Percentiles rank a stretch among this genome's conserved stretches.
These are phyloP conservation scores for Ictalurus punctatus DNA, from an alignment of 2,113 vertebrate genomes.

Conservation along the genomic window DNA sequence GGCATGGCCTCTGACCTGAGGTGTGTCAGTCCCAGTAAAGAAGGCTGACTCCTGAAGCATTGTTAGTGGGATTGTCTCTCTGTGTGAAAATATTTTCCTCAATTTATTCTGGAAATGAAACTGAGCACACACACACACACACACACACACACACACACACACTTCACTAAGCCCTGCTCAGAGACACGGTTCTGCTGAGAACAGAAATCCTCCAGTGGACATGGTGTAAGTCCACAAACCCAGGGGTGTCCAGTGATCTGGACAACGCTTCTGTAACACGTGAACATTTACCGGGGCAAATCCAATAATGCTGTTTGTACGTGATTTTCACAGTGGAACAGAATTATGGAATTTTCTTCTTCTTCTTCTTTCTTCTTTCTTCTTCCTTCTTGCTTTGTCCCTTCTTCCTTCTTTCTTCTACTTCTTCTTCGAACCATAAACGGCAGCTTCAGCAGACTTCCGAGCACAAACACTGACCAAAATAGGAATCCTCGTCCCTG, in stretches of 20 bases:
- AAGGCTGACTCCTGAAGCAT: neutral
- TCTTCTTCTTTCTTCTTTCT: too few species aligned
- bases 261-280: neutral
- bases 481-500: neutral
- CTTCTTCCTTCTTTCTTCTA: neutral
- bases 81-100: neutral
- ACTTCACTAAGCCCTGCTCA: neutral
- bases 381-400: too few species aligned
- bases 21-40: neutral
- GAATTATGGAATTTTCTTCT: too few species aligned
- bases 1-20: neutral
- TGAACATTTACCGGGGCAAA: neutral
- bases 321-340: too few species aligned
- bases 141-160: conserved; percentile 5
- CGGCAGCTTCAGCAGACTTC: neutral
- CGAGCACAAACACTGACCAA: neutral
- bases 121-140: neutral
- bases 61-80: neutral
- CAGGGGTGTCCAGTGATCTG: neutral
- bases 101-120: neutral
- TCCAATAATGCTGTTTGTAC: neutral
- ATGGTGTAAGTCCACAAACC: neutral
- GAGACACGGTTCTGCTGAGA: neutral
- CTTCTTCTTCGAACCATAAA: neutral
- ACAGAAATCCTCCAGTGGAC: neutral